These are phyloP conservation scores for Mycetomoellerius zeteki DNA, from an alignment of 1,140 invertebrate species.

Conservation along the genomic window DNA sequence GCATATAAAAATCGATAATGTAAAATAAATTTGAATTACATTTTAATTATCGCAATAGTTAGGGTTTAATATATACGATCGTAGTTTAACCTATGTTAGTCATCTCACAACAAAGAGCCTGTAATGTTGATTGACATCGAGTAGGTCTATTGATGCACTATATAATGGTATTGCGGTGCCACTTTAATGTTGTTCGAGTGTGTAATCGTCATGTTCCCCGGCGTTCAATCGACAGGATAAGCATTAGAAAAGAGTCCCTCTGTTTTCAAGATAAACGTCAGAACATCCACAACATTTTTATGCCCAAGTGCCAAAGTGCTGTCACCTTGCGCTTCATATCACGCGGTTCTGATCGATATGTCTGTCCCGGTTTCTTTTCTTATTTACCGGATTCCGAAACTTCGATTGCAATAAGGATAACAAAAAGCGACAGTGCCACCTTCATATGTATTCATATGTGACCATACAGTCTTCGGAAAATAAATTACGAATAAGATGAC, in stretches of 20 bases:
- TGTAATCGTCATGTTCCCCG: conserved; percentile 45
- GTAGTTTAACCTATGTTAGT: background rate
- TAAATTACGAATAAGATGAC: background rate
- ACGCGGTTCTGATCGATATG: conserved; percentile 25
- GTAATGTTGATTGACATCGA: conserved; percentile 50
- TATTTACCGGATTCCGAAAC: conserved; percentile 26
- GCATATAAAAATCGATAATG: background rate
- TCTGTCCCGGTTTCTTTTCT: conserved; percentile 29
- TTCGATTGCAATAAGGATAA: background rate
- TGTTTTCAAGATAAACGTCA: conserved; percentile 36
- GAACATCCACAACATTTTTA: conserved; percentile 31
- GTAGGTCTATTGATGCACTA: conserved; percentile 29
- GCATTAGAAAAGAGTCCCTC: conserved; percentile 33
- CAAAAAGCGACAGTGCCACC: too few species aligned
- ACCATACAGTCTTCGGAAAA: background rate
- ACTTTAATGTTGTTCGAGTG: conserved; percentile 45
- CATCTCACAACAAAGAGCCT: background rate
- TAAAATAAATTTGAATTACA: background rate
- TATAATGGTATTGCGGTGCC: conserved; percentile 27
- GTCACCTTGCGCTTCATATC: background rate
- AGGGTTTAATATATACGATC: background rate
- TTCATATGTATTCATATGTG: background rate
- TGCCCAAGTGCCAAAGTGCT: conserved; percentile 19
- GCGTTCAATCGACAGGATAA: conserved; percentile 37
- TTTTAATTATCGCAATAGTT: conserved; percentile 14